Percentiles rank a stretch among this genome's conserved stretches.
Evolutionary conservation across 1,140 invertebrate species (phyloP).

Genomic region (Fopius arisanus): DNA sequence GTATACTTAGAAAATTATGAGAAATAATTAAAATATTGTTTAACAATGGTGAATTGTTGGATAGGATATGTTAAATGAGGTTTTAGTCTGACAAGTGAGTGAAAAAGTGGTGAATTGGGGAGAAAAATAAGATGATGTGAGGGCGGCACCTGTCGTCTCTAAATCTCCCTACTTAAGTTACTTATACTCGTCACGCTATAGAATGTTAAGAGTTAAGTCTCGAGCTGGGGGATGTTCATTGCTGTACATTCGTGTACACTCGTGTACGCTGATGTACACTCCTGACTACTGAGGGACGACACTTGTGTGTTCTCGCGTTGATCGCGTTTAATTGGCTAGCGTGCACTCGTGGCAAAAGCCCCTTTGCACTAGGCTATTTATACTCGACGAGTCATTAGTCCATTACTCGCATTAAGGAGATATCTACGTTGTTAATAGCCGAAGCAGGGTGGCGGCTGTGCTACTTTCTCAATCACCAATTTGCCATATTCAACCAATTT

Average conservation of each 20-base stretch:
- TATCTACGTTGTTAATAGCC: slow-evolving; percentile 9
- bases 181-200: slow-evolving; percentile 46
- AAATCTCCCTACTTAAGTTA: slow-evolving; percentile 61
- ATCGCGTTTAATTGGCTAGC: slow-evolving; percentile 60
- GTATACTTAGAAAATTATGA: too few relatives aligned
- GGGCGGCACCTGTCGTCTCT: slow-evolving; percentile 57
- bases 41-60: neutral
- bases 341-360: slow-evolving; percentile 33
- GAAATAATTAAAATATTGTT: slow-evolving; percentile 15
- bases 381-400: slow-evolving; percentile 51
- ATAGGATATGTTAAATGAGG: neutral
- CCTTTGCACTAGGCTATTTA: slow-evolving; percentile 45
- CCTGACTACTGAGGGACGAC: slow-evolving; percentile 9
- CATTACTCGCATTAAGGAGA: slow-evolving; percentile 49
- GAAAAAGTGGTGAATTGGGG: neutral
- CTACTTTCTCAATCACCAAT: slow-evolving; percentile 3
- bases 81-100: neutral
- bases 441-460: neutral
- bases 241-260: too few relatives aligned
- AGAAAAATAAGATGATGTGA: slow-evolving; percentile 13
- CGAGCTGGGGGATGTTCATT: neutral
- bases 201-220: neutral
- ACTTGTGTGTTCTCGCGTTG: slow-evolving; percentile 40
- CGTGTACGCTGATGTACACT: too few relatives aligned
- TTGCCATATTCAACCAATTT: neutral